Conservation (phyloP, 1,140 invertebrate species). For the Pogonomyrmex barbatus region DNA sequence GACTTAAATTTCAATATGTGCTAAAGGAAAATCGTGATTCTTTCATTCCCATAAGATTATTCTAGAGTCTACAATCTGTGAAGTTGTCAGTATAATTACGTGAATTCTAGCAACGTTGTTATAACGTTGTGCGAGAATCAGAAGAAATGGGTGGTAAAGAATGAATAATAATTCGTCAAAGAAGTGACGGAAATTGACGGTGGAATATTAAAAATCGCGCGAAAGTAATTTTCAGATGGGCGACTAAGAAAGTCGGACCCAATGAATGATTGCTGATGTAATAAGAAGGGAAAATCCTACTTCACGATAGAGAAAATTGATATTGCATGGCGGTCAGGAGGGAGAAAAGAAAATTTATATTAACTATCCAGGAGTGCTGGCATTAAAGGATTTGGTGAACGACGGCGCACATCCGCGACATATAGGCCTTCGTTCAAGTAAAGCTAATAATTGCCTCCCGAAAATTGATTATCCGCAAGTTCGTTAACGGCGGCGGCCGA, state of each 20-base stretch:
- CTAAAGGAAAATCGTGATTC: neutral
- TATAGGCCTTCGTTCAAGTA: conserved; percentile 53
- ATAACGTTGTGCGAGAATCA: neutral
- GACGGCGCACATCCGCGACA: conserved; percentile 8
- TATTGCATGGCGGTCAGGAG: conserved; percentile 45
- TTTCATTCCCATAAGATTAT: neutral
- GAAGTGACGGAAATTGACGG: conserved; percentile 1
- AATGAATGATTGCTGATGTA: conserved; percentile 57
- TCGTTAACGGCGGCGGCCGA: conserved; percentile 72
- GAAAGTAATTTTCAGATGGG: conserved; percentile 37
- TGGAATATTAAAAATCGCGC: conserved; percentile 26
- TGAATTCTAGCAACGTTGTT: neutral
- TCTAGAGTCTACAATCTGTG: neutral
- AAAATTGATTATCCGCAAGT: conserved; percentile 78
- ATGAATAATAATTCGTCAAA: neutral
- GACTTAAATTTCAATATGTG: neutral
- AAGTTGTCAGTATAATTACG: neutral
- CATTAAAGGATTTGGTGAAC: conserved; percentile 53
- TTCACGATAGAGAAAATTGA: conserved; percentile 49
- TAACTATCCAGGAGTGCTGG: conserved; percentile 41
- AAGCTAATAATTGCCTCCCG: conserved; percentile 78
- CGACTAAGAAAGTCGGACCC: conserved; percentile 38
- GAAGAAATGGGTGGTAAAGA: neutral
- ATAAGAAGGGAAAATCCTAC: conserved; percentile 27
- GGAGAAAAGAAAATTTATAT: conserved; percentile 58